Base-by-base conservation (phyloP, 1,140 invertebrate genomes). In the Drosophila biarmipes region DNA sequence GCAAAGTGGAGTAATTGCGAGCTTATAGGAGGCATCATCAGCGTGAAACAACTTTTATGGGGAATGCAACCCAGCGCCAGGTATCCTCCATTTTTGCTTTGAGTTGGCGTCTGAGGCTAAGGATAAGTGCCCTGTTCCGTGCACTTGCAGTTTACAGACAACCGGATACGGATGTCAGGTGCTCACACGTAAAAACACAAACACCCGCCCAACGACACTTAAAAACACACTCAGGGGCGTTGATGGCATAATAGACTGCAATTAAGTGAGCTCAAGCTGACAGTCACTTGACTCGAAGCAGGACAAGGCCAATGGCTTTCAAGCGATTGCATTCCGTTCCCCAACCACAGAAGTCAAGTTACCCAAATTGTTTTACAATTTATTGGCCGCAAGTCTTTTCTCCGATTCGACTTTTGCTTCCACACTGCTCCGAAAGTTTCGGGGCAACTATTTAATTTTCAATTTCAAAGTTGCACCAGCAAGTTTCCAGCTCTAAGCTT, bases 241-340 rank as follows among this genome's bases (percentile, higher is more conserved):
- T 89, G 84, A 84, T 89, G 84, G 76, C 84, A 80, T 89, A 89
- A 89, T 89, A 84, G 84, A 89, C 84, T 77, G 84, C 84, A 89
- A 89, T 89, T 89, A 89, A 84, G 63, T 77, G 84, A 78, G 67
- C 84, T 87, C 69, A 56, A 89, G 84, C 63, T 73, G 78, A 71
- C 84, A 82, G 78, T 73, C 76, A 63, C 79, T 82, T 51, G 49
- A 51, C 51, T 42, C 37, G 27, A 59, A 66, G n/a, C 54, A 68
- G 62, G 29, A 59, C 62, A 67, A 71, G 80, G 63, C 40, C 34
- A 66, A 24, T 38, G 56, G 64, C 62, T 56, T 74, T 78, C 62
- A 71, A 69, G 40, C 45, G 1, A n/a, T n/a, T 10, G 8, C 40
- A 43, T n/a, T 10, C 15, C 40, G 21, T 12, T 19, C 4, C 40